These are phyloP conservation scores for Oryzias dopingdopingensis DNA, from an alignment of 2,797 vertebrate genomes.

Conservation along the genomic window DNA sequence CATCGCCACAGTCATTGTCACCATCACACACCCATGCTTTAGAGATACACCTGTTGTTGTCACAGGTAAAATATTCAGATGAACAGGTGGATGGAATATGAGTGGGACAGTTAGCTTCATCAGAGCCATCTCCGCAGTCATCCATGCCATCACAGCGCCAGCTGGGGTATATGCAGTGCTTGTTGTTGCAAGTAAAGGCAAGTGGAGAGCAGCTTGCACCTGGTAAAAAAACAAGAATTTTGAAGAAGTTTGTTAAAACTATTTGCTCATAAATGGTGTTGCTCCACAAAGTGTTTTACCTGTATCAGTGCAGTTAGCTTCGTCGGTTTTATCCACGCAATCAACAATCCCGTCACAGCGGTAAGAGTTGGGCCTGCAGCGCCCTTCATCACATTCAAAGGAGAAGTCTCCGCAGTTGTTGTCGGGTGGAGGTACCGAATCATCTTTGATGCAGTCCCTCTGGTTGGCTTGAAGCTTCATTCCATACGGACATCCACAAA, in stretches of 20 bases:
- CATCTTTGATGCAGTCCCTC: slow-evolving; percentile 83
- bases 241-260: neutral
- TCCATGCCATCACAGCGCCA: slow-evolving; percentile 87
- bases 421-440: slow-evolving; percentile 81
- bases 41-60: slow-evolving; percentile 83
- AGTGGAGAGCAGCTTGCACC: slow-evolving; percentile 83
- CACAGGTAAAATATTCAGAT: slow-evolving; percentile 77
- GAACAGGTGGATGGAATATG: slow-evolving; percentile 75
- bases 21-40: slow-evolving; percentile 87
- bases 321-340: slow-evolving; percentile 88
- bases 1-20: slow-evolving; percentile 91
- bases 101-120: slow-evolving; percentile 87
- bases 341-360: slow-evolving; percentile 87
- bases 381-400: slow-evolving; percentile 87
- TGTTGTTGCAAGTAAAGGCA: slow-evolving; percentile 86
- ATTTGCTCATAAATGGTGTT: neutral
- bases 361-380: slow-evolving; percentile 80
- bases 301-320: slow-evolving; percentile 82
- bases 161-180: slow-evolving; percentile 80
- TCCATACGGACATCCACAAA: slow-evolving; percentile 91
- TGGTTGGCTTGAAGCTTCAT: slow-evolving; percentile 86
- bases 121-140: slow-evolving; percentile 89
- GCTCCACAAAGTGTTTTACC: slow-evolving; percentile 67
- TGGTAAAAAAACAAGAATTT: slow-evolving; percentile 39
- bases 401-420: slow-evolving; percentile 82